Evolutionary conservation across 1,140 invertebrate genomes (phyloP).

Genomic region (Cotesia vestalis): DNA sequence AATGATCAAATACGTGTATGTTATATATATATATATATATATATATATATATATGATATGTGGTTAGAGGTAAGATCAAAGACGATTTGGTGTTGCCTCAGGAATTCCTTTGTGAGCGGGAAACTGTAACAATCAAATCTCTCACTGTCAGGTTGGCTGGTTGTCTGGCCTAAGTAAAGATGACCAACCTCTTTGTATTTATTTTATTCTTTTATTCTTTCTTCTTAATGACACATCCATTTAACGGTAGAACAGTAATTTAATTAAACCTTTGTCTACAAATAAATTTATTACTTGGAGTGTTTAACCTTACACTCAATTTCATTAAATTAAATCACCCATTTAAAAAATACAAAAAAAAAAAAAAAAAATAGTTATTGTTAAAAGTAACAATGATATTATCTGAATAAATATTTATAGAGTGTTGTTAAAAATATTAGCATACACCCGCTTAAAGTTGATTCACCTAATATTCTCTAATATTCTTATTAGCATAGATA

Average conservation of each 20-base stretch:
- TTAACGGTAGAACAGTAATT: no score
- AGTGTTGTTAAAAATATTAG: slow-evolving; percentile 34
- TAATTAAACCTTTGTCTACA: slow-evolving; percentile 7
- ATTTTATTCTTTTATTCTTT: no score
- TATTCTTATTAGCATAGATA: slow-evolving; percentile 45
- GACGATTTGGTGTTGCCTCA: background rate
- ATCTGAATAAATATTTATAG: slow-evolving; percentile 37
- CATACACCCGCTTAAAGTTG: slow-evolving; percentile 41
- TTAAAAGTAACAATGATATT: background rate
- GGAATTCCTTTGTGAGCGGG: slow-evolving; percentile 19
- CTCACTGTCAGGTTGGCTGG: background rate
- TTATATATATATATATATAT: background rate
- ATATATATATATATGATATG: background rate
- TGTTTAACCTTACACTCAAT: no score
- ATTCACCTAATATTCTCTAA: slow-evolving; percentile 42
- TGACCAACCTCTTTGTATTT: background rate
- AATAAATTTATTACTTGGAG: no score
- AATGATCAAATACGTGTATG: background rate
- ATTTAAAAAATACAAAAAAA: background rate
- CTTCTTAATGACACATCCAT: no score
- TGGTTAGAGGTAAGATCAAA: background rate
- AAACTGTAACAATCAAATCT: slow-evolving; percentile 21
- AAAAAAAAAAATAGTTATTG: background rate
- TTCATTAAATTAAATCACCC: no score
- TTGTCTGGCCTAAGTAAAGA: background rate